Evolutionary conservation across 2,888 invertebrate species (phyloP), one percentile per base, ranked within the genome.

Genomic region (Arctia plantaginis): DNA sequence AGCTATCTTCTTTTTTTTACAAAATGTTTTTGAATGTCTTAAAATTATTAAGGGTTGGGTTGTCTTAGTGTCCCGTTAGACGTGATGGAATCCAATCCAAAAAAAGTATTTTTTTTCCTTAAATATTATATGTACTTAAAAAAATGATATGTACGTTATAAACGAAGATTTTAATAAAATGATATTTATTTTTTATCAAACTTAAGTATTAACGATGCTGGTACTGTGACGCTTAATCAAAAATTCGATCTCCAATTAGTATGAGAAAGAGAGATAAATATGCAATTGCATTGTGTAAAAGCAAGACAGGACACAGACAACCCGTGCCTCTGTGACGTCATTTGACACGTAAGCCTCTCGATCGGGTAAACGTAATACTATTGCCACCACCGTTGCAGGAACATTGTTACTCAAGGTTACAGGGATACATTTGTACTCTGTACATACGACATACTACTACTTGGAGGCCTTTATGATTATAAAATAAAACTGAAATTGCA

Each of bases 381-480:
- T 80, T 79, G 69, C 85, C 85, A 85, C 86, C 85, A 85, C 86
- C 84, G 67, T 74, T 76, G 73, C 85, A 86, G 90, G 90, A 90
- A 91, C 91, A 87, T 88, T 89, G 90, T 92, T 92, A 92, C 91
- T 89, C 89, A 88, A 87, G 86, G 87, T 93, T 92, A 93, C 93
- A 92, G 92, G 91, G 88, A 85, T 86, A 83, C 79, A 84, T 80
- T 90, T 89, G 89, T 90, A 91, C 88, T 90, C 88, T 90, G 88
- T 88, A 91, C 86, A 89, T 84, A 89, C 86, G 85, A 85, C 88
- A 84, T 86, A 90, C 90, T 90, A 90, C 87, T 82, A 86, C 79
- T 89, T 92, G 93, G 90, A 91, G 90, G 92, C 83, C 91, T 90
- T 90, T 88, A 88, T 89, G 92, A 92, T 76, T 66, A 4, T 12